These are phyloP conservation scores for Sebastes nivosus DNA, from an alignment of 2,797 vertebrate species.

Conservation along the genomic window DNA sequence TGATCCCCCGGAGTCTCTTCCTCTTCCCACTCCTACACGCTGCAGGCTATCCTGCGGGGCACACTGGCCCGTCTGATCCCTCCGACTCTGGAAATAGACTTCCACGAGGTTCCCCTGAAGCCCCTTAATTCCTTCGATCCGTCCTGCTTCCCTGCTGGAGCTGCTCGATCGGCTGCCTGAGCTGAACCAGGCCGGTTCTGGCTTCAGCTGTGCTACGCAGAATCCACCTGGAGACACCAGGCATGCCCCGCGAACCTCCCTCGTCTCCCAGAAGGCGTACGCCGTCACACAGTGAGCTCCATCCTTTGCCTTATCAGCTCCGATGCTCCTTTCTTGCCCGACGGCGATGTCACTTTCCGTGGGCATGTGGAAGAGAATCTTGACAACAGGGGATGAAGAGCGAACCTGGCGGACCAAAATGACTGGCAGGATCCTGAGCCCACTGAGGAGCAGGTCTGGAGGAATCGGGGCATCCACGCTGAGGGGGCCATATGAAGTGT, in stretches of 20 bases:
- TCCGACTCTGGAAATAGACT: conserved; percentile 88
- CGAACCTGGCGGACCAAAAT: conserved; percentile 86
- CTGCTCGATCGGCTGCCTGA: conserved; percentile 76
- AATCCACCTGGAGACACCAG: conserved; percentile 85
- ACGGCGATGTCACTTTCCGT: conserved; percentile 24
- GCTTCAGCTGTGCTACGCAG: conserved; percentile 89
- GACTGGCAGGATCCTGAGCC: conserved; percentile 83
- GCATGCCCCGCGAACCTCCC: conserved; percentile 88
- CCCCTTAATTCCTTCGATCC: conserved; percentile 52
- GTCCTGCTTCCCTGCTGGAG: conserved; percentile 81
- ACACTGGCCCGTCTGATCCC: conserved; percentile 82
- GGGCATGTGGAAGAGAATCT: conserved; percentile 90
- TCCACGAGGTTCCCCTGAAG: conserved; percentile 87
- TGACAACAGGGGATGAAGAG: conserved; percentile 84
- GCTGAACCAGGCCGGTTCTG: conserved; percentile 87
- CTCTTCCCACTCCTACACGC: conserved; percentile 66
- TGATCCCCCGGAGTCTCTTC: conserved; percentile 58
- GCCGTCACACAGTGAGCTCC: conserved; percentile 87
- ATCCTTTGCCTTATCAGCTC: conserved; percentile 12
- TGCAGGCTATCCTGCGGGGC: conserved; percentile 78
- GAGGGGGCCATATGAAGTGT: conserved; percentile 90
- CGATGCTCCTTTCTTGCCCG: conserved; percentile 67
- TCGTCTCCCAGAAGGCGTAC: conserved; percentile 90
- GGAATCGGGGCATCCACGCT: conserved; percentile 84
- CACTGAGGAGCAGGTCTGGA: conserved; percentile 82